phyloP scores from a whole-genome alignment of 1,140 invertebrate genomes.

The Brachionus paranguensis region DNA sequence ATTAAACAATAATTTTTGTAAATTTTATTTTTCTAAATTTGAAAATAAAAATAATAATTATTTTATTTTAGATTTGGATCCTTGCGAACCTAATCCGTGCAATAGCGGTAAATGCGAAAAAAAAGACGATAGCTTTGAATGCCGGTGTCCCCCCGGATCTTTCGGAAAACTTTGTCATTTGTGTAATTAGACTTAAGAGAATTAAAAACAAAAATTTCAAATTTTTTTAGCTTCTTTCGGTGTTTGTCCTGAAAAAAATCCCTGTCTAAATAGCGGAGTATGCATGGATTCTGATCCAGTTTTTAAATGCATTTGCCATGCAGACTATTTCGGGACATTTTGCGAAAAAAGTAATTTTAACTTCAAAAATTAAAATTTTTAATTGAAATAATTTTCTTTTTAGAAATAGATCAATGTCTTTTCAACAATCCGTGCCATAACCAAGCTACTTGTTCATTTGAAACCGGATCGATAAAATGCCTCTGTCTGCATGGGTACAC shows the following conservation, averaged over 20 bases:
- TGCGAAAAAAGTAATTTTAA: conserved; percentile 33
- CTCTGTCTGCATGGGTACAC: not conserved
- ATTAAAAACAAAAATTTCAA: not conserved
- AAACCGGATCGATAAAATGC: conserved; percentile 4
- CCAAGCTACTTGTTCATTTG: conserved; percentile 10
- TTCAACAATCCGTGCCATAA: conserved; percentile 32
- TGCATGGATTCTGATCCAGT: conserved; percentile 24
- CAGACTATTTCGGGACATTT: conserved; percentile 16
- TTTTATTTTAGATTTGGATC: conserved; percentile 1
- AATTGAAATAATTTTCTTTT: not conserved
- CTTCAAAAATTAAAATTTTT: not conserved
- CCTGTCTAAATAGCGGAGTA: conserved; percentile 39
- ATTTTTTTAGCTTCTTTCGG: conserved; percentile 13
- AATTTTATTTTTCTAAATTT: not conserved
- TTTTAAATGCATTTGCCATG: conserved; percentile 39
- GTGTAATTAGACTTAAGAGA: not conserved
- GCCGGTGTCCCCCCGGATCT: conserved; percentile 40
- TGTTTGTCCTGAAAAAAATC: conserved; percentile 36
- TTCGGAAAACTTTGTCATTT: conserved; percentile 39
- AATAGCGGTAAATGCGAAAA: conserved; percentile 42
- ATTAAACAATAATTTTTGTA: not conserved
- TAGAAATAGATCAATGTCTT: conserved; percentile 31
- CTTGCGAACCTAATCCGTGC: conserved; percentile 43
- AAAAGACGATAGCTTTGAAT: conserved; percentile 52
- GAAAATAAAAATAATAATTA: not conserved